Evolutionary conservation across 2,888 invertebrate genomes (phyloP), one percentile per base, ranked within the genome.

Genomic region (Pandemis cinnamomeana): DNA sequence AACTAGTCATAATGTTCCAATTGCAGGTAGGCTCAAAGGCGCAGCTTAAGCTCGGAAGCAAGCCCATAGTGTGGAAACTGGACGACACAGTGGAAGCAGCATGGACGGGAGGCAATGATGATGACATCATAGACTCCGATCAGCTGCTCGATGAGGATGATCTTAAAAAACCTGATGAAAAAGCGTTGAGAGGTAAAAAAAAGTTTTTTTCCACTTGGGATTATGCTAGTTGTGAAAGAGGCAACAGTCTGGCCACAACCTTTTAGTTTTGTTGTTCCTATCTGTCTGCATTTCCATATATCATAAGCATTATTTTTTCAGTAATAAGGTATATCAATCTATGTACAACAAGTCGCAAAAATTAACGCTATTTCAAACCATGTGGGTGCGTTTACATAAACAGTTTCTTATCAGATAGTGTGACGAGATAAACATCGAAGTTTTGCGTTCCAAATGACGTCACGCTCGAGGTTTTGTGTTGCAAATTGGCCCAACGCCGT

Each of bases 91-190:
- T 96, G 10, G 95, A 95, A 77, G 89, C 88, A 41, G 94, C 92
- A 0, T 95, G 94, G 94, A 83, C 85, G 0, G 89, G 86, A 3
- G 84, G 91, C 68, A 95, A 96, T 75, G 97, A 98, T 82, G 96
- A 96, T 81, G 97, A 97, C 76, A 93, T 96, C 44, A 98, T 99
- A 79, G 97, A 99, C 90, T 97, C 97, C 76, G 97, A 98, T 89
- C 96, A 97, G 79, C 95, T 99, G 44, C 91, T 99, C 20, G 98
- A 98, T 89, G 98, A 98, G 82, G 97, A 97, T 75, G 99, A 99
- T 89, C 95, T 97, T 77, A 96, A 96, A 81, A 98, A 97, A 90
- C 99, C 99, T 4, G 97, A 98, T 83, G 96, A 97, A 44, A 93
- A 96, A 20, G 96, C 97, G 11, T 94, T 99, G n/a, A 96, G 95